Evolutionary conservation across 2,888 invertebrate genomes (phyloP).

Genomic region (Dendrolimus houi): DNA sequence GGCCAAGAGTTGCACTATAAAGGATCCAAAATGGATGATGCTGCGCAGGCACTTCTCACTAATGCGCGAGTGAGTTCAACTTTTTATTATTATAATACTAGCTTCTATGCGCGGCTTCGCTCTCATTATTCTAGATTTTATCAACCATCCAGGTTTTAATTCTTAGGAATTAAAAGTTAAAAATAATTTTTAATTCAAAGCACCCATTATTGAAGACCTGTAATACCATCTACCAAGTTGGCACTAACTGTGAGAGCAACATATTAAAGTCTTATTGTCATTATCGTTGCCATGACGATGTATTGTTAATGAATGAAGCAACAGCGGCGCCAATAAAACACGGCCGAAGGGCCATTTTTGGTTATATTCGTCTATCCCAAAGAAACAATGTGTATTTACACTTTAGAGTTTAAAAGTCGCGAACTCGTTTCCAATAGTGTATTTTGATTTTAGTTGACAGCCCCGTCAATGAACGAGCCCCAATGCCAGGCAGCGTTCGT

Average conservation of each 20-base stretch:
- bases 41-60: constrained; percentile 25
- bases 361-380: no score
- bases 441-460: constrained; percentile 29
- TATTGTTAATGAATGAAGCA: background rate
- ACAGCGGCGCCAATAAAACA: background rate
- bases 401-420: no score
- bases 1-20: constrained; percentile 23
- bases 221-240: background rate
- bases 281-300: background rate
- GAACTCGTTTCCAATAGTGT: no score
- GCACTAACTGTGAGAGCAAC: background rate
- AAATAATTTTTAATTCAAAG: no score
- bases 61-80: constrained; percentile 18
- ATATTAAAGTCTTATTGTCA: background rate
- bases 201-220: no score
- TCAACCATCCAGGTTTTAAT: no score
- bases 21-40: constrained; percentile 22
- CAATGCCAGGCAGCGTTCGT: constrained; percentile 22
- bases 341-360: background rate
- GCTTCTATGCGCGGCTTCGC: no score
- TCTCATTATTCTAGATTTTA: no score
- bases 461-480: constrained; percentile 18
- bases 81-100: no score
- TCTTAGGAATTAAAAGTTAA: no score
- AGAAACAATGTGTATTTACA: no score